phyloP scores from a whole-genome alignment of 2,888 invertebrate genomes.

The Rosalia funebris region DNA sequence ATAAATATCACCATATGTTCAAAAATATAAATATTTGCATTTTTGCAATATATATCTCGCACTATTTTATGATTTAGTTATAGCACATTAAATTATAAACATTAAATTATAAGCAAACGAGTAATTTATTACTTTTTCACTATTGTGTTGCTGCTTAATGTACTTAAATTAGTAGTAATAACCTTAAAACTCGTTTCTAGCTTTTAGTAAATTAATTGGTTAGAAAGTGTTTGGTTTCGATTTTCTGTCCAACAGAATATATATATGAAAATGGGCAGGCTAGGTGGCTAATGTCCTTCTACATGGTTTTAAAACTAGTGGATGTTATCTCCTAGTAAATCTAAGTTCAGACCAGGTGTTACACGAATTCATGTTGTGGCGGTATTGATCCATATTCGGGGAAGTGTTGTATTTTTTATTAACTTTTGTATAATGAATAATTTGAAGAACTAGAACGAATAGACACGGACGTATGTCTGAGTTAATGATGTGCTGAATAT shows the following conservation, averaged over 20 bases:
- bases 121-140: background rate
- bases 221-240: background rate
- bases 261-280: conserved; percentile 1
- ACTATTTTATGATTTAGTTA: background rate
- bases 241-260: conserved; percentile 1
- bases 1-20: background rate
- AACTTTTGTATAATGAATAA: background rate
- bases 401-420: conserved; percentile 4
- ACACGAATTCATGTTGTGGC: conserved; percentile 6
- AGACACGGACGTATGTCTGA: background rate
- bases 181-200: background rate
- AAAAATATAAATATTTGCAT: background rate
- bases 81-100: background rate
- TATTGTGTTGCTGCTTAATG: background rate
- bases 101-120: background rate
- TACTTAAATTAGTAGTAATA: background rate
- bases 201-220: background rate
- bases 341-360: conserved; percentile 12
- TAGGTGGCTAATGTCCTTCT: background rate
- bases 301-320: background rate
- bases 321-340: conserved; percentile 10
- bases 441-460: background rate
- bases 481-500: background rate
- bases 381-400: conserved; percentile 8
- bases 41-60: background rate